Percentiles rank a stretch among this genome's conserved stretches.
Evolutionary conservation across 2,113 vertebrate species (phyloP).

Genomic region (Tenebrosternarchus preto): DNA sequence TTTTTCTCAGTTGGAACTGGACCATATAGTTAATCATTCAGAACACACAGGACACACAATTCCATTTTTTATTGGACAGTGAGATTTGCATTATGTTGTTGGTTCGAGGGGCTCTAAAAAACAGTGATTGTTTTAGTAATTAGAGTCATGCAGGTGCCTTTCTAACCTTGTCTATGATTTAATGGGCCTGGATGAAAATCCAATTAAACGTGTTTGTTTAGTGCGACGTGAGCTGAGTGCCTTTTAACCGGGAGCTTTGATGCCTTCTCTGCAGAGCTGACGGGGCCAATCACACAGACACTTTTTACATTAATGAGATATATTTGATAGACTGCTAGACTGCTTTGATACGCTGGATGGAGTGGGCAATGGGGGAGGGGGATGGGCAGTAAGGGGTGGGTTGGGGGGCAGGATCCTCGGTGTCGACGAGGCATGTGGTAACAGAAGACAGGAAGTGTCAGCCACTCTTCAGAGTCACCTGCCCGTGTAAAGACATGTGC

Average conservation of each 20-base stretch:
- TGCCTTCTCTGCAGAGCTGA: constrained; percentile 46
- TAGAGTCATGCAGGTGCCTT: constrained; percentile 54
- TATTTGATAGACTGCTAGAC: constrained; percentile 48
- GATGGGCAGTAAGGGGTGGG: background rate
- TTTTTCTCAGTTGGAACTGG: background rate
- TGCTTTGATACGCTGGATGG: constrained; percentile 35
- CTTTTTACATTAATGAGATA: constrained; percentile 61
- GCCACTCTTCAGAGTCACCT: constrained; percentile 56
- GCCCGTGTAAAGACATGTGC: constrained; percentile 64
- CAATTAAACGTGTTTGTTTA: constrained; percentile 69
- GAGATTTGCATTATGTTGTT: constrained; percentile 34
- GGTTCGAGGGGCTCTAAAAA: constrained; percentile 48
- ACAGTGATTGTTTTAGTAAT: constrained; percentile 63
- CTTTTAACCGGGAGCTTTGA: constrained; percentile 54
- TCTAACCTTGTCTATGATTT: constrained; percentile 60
- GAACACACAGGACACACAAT: background rate
- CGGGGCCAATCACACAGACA: constrained; percentile 48
- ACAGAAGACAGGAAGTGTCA: constrained; percentile 52
- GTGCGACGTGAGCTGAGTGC: constrained; percentile 52
- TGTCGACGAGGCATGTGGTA: constrained; percentile 35
- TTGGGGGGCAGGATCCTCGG: background rate
- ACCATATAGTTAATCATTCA: background rate
- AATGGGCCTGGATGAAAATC: constrained; percentile 66
- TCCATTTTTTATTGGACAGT: background rate
- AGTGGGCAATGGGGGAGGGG: background rate